Conservation (phyloP, 2,797 vertebrate species). For the Melanotaenia nigrans region DNA sequence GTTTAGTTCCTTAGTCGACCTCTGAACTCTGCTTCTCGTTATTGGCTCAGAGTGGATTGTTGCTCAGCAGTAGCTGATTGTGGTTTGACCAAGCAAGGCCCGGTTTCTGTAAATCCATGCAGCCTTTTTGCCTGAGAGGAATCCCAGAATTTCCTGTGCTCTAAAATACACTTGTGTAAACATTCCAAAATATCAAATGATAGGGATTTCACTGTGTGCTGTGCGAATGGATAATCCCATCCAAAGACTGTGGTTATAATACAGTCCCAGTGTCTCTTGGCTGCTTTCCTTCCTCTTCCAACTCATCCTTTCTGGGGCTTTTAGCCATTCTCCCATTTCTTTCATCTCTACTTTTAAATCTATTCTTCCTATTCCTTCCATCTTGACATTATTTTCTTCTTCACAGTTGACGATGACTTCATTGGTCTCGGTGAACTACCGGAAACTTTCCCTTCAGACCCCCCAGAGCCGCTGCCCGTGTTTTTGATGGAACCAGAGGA, state of each 20-base stretch:
- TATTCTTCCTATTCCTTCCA: conserved; percentile 5
- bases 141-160: conserved; percentile 74
- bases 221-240: conserved; percentile 71
- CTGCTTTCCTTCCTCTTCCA: conserved; percentile 42
- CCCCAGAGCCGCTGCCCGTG: conserved; percentile 94
- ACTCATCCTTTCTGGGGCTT: conserved; percentile 12
- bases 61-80: conserved; percentile 69
- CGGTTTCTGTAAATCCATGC: conserved; percentile 64
- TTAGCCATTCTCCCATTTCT: conserved; percentile 24
- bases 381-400: conserved; percentile 33
- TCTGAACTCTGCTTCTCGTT: conserved; percentile 70
- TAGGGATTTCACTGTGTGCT: conserved; percentile 73
- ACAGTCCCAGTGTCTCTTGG: conserved; percentile 68
- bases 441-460: conserved; percentile 97
- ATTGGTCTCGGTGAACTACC: conserved; percentile 95
- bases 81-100: conserved; percentile 62
- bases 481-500: conserved; percentile 97
- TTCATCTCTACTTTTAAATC: conserved; percentile 13
- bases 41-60: conserved; percentile 48
- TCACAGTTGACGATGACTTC: conserved; percentile 91
- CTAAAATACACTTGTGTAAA: conserved; percentile 82
- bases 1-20: conserved; percentile 71
- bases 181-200: conserved; percentile 80
- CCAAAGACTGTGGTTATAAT: conserved; percentile 69
- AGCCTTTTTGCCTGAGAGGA: conserved; percentile 70